These are phyloP conservation scores for Oceanodroma tethys DNA, from an alignment of 2,113 vertebrate genomes.

Conservation along the genomic window DNA sequence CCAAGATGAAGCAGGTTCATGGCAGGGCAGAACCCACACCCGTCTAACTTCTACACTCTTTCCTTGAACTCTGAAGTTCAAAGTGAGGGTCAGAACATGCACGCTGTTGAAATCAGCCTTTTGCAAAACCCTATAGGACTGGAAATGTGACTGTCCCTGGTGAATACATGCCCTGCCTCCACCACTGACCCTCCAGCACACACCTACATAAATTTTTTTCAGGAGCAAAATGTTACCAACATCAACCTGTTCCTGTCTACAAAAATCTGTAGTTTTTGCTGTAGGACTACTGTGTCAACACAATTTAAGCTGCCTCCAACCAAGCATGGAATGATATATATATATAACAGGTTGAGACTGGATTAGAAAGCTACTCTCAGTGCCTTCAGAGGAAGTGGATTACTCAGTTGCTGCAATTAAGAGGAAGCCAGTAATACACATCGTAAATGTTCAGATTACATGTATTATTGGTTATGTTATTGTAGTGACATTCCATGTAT, in stretches of 20 bases:
- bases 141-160: neutral
- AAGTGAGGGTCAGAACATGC: neutral
- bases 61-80: neutral
- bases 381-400: neutral
- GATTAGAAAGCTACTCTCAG: neutral
- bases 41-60: neutral
- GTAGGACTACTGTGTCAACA: neutral
- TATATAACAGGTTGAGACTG: neutral
- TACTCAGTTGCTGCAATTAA: neutral
- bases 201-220: neutral
- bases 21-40: neutral
- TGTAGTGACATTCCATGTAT: rapidly evolving
- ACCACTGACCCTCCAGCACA: neutral
- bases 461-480: neutral
- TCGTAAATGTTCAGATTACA: neutral
- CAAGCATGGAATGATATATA: neutral
- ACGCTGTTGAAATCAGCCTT: neutral
- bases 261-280: neutral
- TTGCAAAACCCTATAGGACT: neutral
- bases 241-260: neutral
- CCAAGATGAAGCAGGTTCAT: neutral
- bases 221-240: neutral
- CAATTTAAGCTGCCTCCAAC: neutral
- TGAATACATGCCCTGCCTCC: neutral
- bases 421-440: neutral